Evolutionary conservation across 2,888 invertebrate species (phyloP), one percentile per base, ranked within the genome.

Genomic region (Xiphydria camelus): DNA sequence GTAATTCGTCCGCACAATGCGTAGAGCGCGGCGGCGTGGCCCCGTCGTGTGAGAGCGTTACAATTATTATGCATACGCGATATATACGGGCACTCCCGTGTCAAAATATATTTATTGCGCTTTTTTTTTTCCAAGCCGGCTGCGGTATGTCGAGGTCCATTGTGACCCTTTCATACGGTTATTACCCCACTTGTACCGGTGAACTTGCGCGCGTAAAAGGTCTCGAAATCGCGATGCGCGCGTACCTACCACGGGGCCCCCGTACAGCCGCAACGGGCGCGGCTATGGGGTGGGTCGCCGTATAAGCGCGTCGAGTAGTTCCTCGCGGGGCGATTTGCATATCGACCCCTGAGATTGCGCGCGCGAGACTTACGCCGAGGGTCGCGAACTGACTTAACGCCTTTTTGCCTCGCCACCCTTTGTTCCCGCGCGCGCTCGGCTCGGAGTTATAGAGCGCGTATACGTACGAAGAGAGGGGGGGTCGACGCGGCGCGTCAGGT

Each of bases 91-190:
- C 55, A 60, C 72, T 73, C 73, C 72, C 73, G 68, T 75, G 74
- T 75, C 74, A 75, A 74, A 75, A 75, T 74, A 74, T 75, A 74
- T 75, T 74, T 75, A 74, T 75, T 74, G 66, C 72, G 59, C 47
- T 57, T 59, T 54, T 61, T 47, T 53, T 40, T 42, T 35, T 35
- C 43, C 34, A 36, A 42, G 45, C 46, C 50, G 59, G 55, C 61
- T 66, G 72, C 62, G 70, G 70, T 68, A 59, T 72, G 72, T 71
- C 64, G 51, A 56, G 53, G 55, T 53, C 61, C 53, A 67, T 68
- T 70, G 70, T 70, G 51, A 62, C 64, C 69, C 67, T 68, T 73
- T 73, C 68, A 62, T 70, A 66, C 68, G 72, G 65, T 68, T 73
- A 70, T 71, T 71, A 68, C 65, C 61, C 58, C 69, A 70, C 70